Evolutionary conservation across 2,888 invertebrate genomes (phyloP).

Genomic region (Lasioglossum villosulum): DNA sequence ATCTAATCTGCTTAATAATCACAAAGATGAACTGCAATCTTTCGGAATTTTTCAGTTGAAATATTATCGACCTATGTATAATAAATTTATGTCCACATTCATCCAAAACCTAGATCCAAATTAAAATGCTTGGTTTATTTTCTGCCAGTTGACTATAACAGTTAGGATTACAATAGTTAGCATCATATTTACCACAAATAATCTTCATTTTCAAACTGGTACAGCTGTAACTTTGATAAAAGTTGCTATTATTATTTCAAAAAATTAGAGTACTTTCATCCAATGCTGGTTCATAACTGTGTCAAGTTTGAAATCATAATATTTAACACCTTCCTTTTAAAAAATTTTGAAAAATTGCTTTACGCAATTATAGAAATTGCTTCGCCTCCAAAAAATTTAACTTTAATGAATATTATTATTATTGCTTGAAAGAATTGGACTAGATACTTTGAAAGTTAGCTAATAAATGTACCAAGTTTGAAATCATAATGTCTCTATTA

Average conservation of each 20-base stretch:
- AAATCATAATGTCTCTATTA: too few relatives aligned
- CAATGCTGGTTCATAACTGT: neutral
- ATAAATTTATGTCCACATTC: too few relatives aligned
- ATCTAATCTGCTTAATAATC: neutral
- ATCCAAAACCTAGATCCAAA: too few relatives aligned
- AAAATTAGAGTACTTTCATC: neutral
- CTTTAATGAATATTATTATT: too few relatives aligned
- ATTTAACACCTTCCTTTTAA: neutral
- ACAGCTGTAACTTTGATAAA: neutral
- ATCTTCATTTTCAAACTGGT: neutral
- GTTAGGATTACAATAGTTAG: too few relatives aligned
- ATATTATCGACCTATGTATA: neutral
- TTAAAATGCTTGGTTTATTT: too few relatives aligned
- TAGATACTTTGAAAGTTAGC: too few relatives aligned
- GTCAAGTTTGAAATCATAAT: neutral
- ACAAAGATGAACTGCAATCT: neutral
- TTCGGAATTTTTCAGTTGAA: neutral
- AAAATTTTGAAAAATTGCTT: neutral
- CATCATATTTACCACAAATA: too few relatives aligned
- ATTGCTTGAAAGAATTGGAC: too few relatives aligned
- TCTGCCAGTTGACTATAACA: too few relatives aligned
- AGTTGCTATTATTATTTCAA: neutral
- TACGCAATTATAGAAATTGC: neutral
- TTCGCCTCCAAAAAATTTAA: too few relatives aligned
- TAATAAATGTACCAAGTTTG: too few relatives aligned